phyloP scores from a whole-genome alignment of 1,140 invertebrate species.

The Thaumatotibia leucotreta region DNA sequence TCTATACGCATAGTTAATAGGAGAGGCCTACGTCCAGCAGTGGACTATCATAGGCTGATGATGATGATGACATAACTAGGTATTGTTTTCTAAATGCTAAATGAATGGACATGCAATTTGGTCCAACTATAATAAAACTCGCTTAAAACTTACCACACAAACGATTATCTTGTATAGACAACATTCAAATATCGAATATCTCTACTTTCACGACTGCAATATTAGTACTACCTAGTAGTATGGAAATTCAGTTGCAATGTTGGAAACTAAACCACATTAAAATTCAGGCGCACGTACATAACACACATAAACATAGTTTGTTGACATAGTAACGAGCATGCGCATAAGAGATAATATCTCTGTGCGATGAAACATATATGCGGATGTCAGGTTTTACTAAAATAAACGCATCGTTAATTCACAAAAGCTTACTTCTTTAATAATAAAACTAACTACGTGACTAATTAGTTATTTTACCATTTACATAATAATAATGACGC shows the following conservation, averaged over 20 bases:
- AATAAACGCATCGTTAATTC: neutral
- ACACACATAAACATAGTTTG: conserved; percentile 38
- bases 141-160: too few relatives aligned
- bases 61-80: too few relatives aligned
- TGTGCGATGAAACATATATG: conserved; percentile 43
- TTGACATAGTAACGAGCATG: conserved; percentile 66
- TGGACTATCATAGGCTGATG: too few relatives aligned
- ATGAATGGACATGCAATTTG: too few relatives aligned
- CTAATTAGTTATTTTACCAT: neutral
- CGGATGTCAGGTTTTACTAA: conserved; percentile 13
- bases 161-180: too few relatives aligned
- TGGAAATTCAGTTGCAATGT: neutral
- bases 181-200: too few relatives aligned
- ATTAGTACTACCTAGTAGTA: neutral
- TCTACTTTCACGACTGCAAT: too few relatives aligned
- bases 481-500: neutral
- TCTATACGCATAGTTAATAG: too few relatives aligned
- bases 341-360: conserved; percentile 45
- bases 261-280: neutral
- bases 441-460: neutral
- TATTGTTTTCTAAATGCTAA: too few relatives aligned
- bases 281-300: neutral
- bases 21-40: too few relatives aligned
- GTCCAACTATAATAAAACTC: too few relatives aligned
- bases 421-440: neutral